These are phyloP conservation scores for Drosophila neoperkinsi DNA, from an alignment of 2,888 invertebrate genomes.

Conservation along the genomic window DNA sequence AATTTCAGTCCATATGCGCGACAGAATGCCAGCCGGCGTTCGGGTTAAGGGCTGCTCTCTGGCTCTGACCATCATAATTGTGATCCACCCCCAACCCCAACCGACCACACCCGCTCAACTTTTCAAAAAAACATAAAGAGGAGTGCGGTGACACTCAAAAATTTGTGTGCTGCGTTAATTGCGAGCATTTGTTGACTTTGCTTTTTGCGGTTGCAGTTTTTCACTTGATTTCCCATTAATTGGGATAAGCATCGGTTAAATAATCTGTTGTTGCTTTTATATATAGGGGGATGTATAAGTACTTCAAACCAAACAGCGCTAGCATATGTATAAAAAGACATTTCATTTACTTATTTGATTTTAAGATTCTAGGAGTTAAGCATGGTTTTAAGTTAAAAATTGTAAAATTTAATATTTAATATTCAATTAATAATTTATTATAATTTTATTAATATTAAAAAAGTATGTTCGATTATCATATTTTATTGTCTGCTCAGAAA, in stretches of 20 bases:
- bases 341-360: not conserved
- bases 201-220: constrained; percentile 45
- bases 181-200: constrained; percentile 74
- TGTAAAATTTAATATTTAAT: not conserved
- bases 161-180: constrained; percentile 69
- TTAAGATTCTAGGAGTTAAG: not conserved
- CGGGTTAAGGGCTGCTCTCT: constrained; percentile 35
- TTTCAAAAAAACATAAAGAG: constrained; percentile 10
- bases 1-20: constrained; percentile 76
- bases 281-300: not conserved
- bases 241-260: constrained; percentile 60
- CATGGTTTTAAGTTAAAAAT: not conserved
- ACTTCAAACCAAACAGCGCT: not conserved
- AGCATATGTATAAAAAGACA: constrained; percentile 1
- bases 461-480: not conserved
- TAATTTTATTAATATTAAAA: not conserved
- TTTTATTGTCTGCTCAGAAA: not conserved
- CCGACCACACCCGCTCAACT: constrained; percentile 4
- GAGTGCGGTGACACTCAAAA: constrained; percentile 64
- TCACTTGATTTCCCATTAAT: constrained; percentile 63
- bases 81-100: constrained; percentile 4
- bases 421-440: not conserved
- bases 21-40: constrained; percentile 41
- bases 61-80: constrained; percentile 29
- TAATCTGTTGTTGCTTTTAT: constrained; percentile 9